A percentile compares a stretch with the other conserved stretches of the same genome.
Evolutionary conservation across 1,140 invertebrate species (phyloP).

Genomic region (Hylyphantes graminicola): DNA sequence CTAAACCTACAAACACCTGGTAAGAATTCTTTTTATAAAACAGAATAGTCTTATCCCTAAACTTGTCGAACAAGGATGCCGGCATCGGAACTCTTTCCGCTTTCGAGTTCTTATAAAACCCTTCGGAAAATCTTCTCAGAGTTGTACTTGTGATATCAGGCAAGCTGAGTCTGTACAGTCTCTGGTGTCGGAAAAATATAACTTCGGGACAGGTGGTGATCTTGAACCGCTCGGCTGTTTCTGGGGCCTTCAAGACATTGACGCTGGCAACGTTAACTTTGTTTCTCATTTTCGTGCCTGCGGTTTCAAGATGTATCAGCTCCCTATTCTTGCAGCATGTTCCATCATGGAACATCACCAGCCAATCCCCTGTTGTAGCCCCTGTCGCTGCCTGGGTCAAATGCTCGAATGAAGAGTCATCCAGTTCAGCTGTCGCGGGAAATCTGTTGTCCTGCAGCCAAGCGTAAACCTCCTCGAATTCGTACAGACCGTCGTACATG

Average conservation of each 20-base stretch:
- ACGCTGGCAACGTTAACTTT: slow-evolving; percentile 52
- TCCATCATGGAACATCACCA: slow-evolving; percentile 87
- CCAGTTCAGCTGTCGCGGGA: slow-evolving; percentile 81
- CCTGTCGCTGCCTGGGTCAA: slow-evolving; percentile 91
- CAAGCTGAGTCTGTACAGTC: slow-evolving; percentile 84
- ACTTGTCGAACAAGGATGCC: slow-evolving; percentile 75
- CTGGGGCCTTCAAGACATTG: slow-evolving; percentile 22
- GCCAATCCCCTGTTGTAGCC: slow-evolving; percentile 95
- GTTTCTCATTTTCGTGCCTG: slow-evolving; percentile 37
- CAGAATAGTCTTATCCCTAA: slow-evolving; percentile 24
- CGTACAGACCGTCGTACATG: slow-evolving; percentile 80
- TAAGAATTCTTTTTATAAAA: slow-evolving; percentile 25
- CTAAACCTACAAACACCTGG: neutral
- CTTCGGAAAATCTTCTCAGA: slow-evolving; percentile 82
- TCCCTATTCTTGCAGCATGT: slow-evolving; percentile 40
- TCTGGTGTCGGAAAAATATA: slow-evolving; percentile 78
- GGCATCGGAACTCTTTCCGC: slow-evolving; percentile 78
- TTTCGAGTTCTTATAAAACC: slow-evolving; percentile 83
- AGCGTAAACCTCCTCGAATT: slow-evolving; percentile 78
- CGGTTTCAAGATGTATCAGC: slow-evolving; percentile 32
- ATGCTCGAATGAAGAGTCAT: slow-evolving; percentile 92
- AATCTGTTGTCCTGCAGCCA: slow-evolving; percentile 80
- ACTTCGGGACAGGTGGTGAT: slow-evolving; percentile 16
- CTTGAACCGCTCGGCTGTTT: slow-evolving; percentile 43
- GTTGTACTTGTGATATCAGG: slow-evolving; percentile 80